A percentile compares a stretch with the other conserved stretches of the same genome.
phyloP scores from a whole-genome alignment of 2,888 invertebrate genomes.

The Drosophila nr. fundita region DNA sequence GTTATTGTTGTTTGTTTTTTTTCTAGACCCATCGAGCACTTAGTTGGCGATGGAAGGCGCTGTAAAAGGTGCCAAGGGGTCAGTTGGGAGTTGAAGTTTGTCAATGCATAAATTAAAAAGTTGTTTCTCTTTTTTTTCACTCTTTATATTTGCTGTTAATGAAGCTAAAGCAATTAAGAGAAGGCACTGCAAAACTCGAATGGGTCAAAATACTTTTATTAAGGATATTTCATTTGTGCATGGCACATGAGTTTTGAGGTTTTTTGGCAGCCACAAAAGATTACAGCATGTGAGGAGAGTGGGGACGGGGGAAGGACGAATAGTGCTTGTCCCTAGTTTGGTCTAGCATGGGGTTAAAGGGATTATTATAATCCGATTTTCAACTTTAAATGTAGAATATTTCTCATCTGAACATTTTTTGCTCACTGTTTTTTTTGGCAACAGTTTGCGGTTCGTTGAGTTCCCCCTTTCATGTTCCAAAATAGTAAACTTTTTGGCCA shows the following conservation, averaged over 20 bases:
- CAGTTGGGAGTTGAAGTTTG: slow-evolving; percentile 58
- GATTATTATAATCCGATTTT: slow-evolving; percentile 80
- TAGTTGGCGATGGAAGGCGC: slow-evolving; percentile 25
- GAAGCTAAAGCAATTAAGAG: slow-evolving; percentile 72
- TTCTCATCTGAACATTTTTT: slow-evolving; percentile 46
- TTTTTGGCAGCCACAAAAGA: slow-evolving; percentile 64
- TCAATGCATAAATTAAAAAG: slow-evolving; percentile 81
- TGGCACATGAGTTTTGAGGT: slow-evolving; percentile 30
- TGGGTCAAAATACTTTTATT: slow-evolving; percentile 31
- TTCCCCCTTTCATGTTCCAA: neutral
- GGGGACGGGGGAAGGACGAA: slow-evolving; percentile 6
- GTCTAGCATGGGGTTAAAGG: slow-evolving; percentile 34
- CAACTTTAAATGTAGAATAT: slow-evolving; percentile 64
- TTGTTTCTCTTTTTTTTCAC: slow-evolving; percentile 38
- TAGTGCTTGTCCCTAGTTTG: slow-evolving; percentile 4
- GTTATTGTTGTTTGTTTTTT: slow-evolving; percentile 29
- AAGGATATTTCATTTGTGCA: slow-evolving; percentile 21
- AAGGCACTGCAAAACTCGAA: slow-evolving; percentile 44
- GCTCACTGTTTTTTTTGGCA: slow-evolving; percentile 26
- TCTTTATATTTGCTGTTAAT: slow-evolving; percentile 58
- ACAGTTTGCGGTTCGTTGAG: slow-evolving; percentile 47
- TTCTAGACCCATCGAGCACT: slow-evolving; percentile 31
- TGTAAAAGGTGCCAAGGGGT: neutral
- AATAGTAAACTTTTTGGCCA: slow-evolving; percentile 27
- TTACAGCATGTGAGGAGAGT: slow-evolving; percentile 62